Base-by-base conservation (phyloP, 1,140 invertebrate genomes). In the Chlorops oryzae region DNA sequence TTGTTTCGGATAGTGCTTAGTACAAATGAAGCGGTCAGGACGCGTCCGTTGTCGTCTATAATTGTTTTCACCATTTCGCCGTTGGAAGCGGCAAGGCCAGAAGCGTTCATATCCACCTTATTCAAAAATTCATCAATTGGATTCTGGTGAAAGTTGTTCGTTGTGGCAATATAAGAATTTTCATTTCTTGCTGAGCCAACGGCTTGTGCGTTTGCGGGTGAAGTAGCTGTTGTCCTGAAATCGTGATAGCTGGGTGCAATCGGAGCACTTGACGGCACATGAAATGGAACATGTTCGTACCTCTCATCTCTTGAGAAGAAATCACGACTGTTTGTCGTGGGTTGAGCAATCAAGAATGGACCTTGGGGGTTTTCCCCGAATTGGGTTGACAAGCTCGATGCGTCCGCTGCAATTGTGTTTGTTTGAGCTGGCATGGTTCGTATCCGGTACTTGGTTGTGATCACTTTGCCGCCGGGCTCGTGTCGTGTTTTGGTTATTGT, bases 1-100 rank as follows among this genome's bases (percentile, higher is more conserved):
- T 46, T 51, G 0, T 38, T 53, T 21, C 58, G 65, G 24, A 62
- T 50, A 0, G 43, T 34, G 47, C 65, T 68, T 4, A 68, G 44
- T 1, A 65, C 56, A 44, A 63, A 68, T 20, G 35, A 56, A 17
- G 40, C 62, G 23, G 56, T 62, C 15, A 69, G 23, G 0, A 69
- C 41, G 5, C 63, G 49, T 1, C 65, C 65, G 28, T 69, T 41
- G 9, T 56, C 58, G 15, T 69, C 65, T 25, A 64, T 50, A 46
- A 69, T 55, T 12, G 61, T 68, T 37, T 56, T 63, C 22, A 59
- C 20, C 21, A 39, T 13, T 34, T 63, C 58, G 0, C 63, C 65
- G 35, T 61, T 59, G 9, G 52, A 27, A 0, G 56, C 54, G 1
- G 39, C 10, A n/a, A 69, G 58, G n/a, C 65, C 61, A 6, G 20